Percentiles rank a stretch among this genome's conserved stretches.
phyloP scores from a whole-genome alignment of 1,140 invertebrate species.

The Oryctes rhinoceros region DNA sequence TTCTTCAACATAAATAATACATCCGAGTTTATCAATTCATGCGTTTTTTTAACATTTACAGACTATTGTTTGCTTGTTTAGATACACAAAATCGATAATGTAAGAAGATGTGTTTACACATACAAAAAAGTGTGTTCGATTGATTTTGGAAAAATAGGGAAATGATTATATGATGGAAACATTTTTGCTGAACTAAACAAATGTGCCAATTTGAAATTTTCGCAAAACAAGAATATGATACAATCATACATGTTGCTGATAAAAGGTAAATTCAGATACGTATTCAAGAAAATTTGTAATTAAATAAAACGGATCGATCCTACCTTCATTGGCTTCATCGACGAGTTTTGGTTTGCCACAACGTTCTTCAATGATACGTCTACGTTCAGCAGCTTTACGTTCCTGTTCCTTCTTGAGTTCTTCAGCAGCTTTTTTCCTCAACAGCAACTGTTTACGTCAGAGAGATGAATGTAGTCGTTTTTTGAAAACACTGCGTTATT shows the following conservation, averaged over 20 bases:
- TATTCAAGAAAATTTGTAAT: not conserved
- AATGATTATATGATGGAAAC: conserved; percentile 17
- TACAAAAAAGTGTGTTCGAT: conserved; percentile 16
- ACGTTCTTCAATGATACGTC: conserved; percentile 95
- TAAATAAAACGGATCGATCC: conserved; percentile 47
- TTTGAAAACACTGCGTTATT: not conserved
- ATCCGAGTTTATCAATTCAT: too few relatives aligned
- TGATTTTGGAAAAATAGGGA: conserved; percentile 3
- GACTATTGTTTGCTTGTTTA: not conserved
- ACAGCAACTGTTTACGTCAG: conserved; percentile 76
- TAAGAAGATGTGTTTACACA: not conserved
- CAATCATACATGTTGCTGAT: not conserved
- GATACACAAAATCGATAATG: not conserved
- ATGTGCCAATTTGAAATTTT: not conserved
- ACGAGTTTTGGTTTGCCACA: conserved; percentile 90
- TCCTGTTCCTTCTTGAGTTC: conserved; percentile 99
- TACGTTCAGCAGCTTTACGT: conserved; percentile 96
- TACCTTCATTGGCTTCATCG: conserved; percentile 93
- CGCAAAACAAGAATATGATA: not conserved
- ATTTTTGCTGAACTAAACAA: conserved; percentile 35
- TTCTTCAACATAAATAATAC: too few relatives aligned
- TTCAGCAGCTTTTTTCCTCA: conserved; percentile 99
- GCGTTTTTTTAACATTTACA: too few relatives aligned
- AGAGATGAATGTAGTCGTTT: not conserved
- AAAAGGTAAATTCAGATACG: not conserved